A percentile compares a stretch with the other conserved stretches of the same genome.
These are phyloP conservation scores for Pelodytes ibericus DNA, from an alignment of 2,797 vertebrate species.

Conservation along the genomic window DNA sequence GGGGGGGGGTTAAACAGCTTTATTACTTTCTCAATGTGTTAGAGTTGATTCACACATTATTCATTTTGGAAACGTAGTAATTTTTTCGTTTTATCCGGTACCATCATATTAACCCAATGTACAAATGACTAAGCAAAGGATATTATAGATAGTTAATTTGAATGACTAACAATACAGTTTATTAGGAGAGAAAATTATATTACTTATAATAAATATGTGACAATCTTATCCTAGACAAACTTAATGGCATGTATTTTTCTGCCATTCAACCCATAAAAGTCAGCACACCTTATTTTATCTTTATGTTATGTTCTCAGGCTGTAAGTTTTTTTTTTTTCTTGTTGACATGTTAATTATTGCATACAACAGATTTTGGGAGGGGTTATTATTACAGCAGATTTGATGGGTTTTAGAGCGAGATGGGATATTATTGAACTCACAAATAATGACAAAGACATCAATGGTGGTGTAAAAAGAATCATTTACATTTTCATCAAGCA, in stretches of 20 bases:
- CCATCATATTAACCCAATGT: too few relatives aligned
- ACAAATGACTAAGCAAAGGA: too few relatives aligned
- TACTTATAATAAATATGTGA: background rate
- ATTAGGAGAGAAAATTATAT: too few relatives aligned
- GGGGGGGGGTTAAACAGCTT: too few relatives aligned
- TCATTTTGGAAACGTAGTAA: too few relatives aligned
- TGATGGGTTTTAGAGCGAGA: slow-evolving; percentile 47
- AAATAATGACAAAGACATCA: slow-evolving; percentile 65
- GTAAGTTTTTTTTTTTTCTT: slow-evolving; percentile 24
- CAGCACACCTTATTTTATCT: slow-evolving; percentile 28
- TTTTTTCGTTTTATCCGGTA: too few relatives aligned
- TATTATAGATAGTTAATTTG: too few relatives aligned
- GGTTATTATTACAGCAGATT: slow-evolving; percentile 41
- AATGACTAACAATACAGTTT: too few relatives aligned
- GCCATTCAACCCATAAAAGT: background rate
- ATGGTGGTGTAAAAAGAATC: slow-evolving; percentile 66
- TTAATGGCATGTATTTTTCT: background rate
- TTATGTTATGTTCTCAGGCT: slow-evolving; percentile 20
- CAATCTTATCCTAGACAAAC: background rate
- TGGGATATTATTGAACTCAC: slow-evolving; percentile 66
- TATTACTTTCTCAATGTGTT: too few relatives aligned
- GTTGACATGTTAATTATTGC: slow-evolving; percentile 39
- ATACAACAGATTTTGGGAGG: slow-evolving; percentile 30
- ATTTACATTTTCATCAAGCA: slow-evolving; percentile 75
- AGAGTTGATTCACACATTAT: too few relatives aligned